Conservation (phyloP, 2,797 vertebrate species). For the Morelia viridis region DNA sequence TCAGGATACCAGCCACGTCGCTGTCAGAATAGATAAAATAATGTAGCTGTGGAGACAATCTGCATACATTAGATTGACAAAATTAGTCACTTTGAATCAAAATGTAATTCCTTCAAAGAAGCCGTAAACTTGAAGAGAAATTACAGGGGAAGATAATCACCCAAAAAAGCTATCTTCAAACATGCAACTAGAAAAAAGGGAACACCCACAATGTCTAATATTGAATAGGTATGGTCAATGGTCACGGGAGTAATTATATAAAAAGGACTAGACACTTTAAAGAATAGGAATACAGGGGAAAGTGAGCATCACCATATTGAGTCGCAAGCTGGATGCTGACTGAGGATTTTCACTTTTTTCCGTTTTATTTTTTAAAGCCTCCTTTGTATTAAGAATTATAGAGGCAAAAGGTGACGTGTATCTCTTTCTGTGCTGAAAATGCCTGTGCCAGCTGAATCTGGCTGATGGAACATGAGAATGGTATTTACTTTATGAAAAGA, state of each 20-base stretch:
- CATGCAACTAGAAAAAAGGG: neutral
- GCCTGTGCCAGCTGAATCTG: neutral
- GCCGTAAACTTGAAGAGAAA: slow-evolving; percentile 61
- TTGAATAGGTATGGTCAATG: neutral
- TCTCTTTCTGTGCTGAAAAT: neutral
- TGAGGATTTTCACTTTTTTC: neutral
- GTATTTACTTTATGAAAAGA: neutral
- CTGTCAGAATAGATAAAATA: slow-evolving; percentile 46
- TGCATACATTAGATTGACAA: slow-evolving; percentile 62
- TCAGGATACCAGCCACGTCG: slow-evolving; percentile 69
- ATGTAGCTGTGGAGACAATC: slow-evolving; percentile 37
- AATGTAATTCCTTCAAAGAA: slow-evolving; percentile 57
- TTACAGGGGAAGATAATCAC: slow-evolving; percentile 34
- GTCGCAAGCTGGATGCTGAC: neutral
- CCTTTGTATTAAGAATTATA: neutral
- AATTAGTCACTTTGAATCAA: slow-evolving; percentile 71
- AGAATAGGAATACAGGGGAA: neutral
- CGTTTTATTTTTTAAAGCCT: neutral
- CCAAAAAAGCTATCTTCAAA: slow-evolving; percentile 40
- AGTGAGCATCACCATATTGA: neutral
- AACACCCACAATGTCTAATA: neutral
- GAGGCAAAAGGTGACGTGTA: neutral
- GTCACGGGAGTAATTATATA: neutral
- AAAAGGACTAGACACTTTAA: neutral
- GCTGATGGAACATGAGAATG: neutral